These are phyloP conservation scores for Glyphotaelius pellucidus DNA, from an alignment of 2,888 invertebrate genomes.

Conservation along the genomic window DNA sequence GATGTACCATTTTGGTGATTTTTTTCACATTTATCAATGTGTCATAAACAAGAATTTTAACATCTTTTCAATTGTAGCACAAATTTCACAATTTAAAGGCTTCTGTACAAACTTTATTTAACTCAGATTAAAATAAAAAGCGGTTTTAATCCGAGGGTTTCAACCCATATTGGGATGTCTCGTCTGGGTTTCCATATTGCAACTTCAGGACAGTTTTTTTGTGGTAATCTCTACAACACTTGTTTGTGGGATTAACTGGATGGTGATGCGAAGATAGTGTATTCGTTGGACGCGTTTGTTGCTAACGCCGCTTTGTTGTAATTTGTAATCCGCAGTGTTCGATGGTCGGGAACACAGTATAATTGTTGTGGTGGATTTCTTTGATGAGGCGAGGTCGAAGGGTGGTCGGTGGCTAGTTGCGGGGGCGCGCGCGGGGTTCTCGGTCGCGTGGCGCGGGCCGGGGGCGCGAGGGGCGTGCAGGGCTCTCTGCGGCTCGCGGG, in stretches of 20 bases:
- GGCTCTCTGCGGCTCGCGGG: slow-evolving; percentile 70
- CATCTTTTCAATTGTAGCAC: not conserved
- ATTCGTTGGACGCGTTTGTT: slow-evolving; percentile 2
- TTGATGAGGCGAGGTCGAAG: slow-evolving; percentile 40
- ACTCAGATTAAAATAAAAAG: not conserved
- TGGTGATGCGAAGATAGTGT: not conserved
- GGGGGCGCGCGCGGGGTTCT: slow-evolving; percentile 69
- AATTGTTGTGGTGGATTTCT: slow-evolving; percentile 28
- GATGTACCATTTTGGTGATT: slow-evolving; percentile 44
- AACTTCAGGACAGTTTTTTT: not conserved
- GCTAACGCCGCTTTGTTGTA: not conserved
- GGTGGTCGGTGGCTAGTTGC: not conserved
- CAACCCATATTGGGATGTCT: slow-evolving; percentile 11
- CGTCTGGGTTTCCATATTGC: not conserved
- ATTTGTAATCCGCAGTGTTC: slow-evolving; percentile 3
- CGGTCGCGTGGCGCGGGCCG: slow-evolving; percentile 68
- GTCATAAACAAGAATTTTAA: slow-evolving; percentile 14
- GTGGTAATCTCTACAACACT: not conserved
- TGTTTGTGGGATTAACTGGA: not conserved
- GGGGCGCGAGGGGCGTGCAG: slow-evolving; percentile 61
- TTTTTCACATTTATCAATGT: not conserved
- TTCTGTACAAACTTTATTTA: not conserved
- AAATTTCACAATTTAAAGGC: not conserved
- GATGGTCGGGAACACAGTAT: not conserved
- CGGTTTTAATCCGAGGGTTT: not conserved